Conservation (phyloP, 2,113 vertebrate species). For the Colius striatus region DNA sequence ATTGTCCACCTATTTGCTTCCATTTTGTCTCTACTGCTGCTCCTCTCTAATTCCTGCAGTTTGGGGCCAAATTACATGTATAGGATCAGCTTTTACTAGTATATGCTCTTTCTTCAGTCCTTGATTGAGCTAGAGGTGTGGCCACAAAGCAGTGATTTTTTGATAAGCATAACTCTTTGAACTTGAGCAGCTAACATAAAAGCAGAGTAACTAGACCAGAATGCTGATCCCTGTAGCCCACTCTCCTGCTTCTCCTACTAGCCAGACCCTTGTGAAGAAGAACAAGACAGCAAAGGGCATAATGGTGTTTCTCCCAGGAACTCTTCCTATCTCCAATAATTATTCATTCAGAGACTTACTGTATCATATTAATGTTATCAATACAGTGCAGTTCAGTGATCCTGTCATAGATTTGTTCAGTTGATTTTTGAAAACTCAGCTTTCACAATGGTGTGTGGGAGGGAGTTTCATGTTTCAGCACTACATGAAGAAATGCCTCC, state of each 20-base stretch:
- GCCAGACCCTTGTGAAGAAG: not conserved
- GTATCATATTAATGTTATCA: not conserved
- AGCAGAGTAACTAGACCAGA: not conserved
- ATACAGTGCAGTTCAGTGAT: not conserved
- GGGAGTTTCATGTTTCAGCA: not conserved
- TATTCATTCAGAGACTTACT: not conserved
- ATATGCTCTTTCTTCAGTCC: not conserved
- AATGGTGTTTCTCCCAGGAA: not conserved
- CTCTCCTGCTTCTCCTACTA: not conserved
- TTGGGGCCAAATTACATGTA: not conserved
- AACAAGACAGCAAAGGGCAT: not conserved
- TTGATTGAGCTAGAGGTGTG: not conserved
- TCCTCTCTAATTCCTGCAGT: not conserved
- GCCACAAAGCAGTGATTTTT: not conserved
- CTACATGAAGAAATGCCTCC: not conserved
- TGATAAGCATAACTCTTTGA: not conserved
- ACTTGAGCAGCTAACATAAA: not conserved
- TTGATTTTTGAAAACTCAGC: not conserved
- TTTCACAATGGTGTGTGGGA: not conserved
- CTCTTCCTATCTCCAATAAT: not conserved
- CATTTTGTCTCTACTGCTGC: not conserved
- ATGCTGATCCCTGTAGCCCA: not conserved
- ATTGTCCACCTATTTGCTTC: not conserved
- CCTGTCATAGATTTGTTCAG: not conserved
- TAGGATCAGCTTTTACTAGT: not conserved